These are phyloP conservation scores for Drosophila willistoni DNA, from an alignment of 1,140 invertebrate species.

Conservation along the genomic window DNA sequence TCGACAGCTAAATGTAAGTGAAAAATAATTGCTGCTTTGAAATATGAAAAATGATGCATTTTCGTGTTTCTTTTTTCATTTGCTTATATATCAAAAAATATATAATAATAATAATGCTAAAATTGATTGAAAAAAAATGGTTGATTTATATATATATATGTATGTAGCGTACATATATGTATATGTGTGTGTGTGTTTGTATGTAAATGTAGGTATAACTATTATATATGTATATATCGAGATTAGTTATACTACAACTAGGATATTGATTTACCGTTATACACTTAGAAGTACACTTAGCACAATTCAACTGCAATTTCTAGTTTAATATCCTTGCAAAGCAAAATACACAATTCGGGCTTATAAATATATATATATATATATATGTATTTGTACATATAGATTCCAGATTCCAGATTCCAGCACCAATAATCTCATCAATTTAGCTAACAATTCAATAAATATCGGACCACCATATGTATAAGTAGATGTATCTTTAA, in stretches of 20 bases:
- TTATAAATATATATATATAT: background rate
- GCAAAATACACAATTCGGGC: background rate
- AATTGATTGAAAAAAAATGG: too few species aligned
- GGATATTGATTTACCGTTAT: constrained; percentile 68
- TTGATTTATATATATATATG: constrained; percentile 22
- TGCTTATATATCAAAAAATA: constrained; percentile 61
- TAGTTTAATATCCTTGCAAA: background rate
- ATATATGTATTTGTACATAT: background rate
- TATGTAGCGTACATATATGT: constrained; percentile 23
- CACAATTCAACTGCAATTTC: constrained; percentile 64
- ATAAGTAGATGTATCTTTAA: background rate
- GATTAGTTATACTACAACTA: constrained; percentile 57
- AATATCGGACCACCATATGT: background rate
- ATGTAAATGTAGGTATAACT: constrained; percentile 18
- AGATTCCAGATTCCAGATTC: constrained; percentile 1
- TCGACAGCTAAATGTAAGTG: constrained; percentile 61
- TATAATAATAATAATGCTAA: background rate
- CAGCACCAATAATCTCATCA: background rate
- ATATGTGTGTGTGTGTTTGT: constrained; percentile 23
- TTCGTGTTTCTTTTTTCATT: constrained; percentile 2
- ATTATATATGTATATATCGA: constrained; percentile 34
- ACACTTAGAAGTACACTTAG: constrained; percentile 80
- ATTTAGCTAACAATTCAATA: background rate
- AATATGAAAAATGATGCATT: constrained; percentile 16
- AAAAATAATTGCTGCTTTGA: constrained; percentile 21